A percentile compares a stretch with the other conserved stretches of the same genome.
Evolutionary conservation across 2,797 vertebrate species (phyloP).

Genomic region (Avahi laniger): DNA sequence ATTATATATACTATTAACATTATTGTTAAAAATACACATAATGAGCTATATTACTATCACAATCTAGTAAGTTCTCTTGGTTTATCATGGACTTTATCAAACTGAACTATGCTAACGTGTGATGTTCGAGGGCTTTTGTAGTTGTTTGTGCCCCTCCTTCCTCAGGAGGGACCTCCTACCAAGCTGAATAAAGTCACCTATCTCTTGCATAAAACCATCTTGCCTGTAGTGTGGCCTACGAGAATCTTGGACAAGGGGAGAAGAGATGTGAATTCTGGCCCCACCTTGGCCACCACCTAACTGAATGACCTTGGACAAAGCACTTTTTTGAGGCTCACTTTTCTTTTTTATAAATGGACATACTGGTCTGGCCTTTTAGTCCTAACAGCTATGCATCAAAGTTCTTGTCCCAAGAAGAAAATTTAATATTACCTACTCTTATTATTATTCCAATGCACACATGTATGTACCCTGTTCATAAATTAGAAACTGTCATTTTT

Average conservation of each 20-base stretch:
- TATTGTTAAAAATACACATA: not conserved
- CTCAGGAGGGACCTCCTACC: not conserved
- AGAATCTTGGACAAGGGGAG: not conserved
- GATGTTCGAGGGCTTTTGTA: not conserved
- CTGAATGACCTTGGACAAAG: not conserved
- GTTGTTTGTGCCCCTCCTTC: too few species aligned
- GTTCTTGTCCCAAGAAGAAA: not conserved
- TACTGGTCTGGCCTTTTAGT: not conserved
- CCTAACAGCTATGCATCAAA: not conserved
- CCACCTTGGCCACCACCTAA: not conserved
- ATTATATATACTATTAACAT: not conserved
- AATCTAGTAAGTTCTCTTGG: not conserved
- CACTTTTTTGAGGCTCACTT: not conserved
- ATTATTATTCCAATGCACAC: not conserved
- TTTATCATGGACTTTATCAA: not conserved
- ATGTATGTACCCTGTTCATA: not conserved
- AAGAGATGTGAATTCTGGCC: not conserved
- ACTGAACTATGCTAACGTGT: not conserved
- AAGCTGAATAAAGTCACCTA: not conserved
- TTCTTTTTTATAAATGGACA: not conserved
- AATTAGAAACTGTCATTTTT: not conserved
- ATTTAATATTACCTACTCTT: not conserved
- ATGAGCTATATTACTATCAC: not conserved
- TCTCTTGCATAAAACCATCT: not conserved
- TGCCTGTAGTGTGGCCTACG: accelerated